Evolutionary conservation across 92 coral and sea anemone genomes (phyloP).

Genomic region (Siderastrea radians): DNA sequence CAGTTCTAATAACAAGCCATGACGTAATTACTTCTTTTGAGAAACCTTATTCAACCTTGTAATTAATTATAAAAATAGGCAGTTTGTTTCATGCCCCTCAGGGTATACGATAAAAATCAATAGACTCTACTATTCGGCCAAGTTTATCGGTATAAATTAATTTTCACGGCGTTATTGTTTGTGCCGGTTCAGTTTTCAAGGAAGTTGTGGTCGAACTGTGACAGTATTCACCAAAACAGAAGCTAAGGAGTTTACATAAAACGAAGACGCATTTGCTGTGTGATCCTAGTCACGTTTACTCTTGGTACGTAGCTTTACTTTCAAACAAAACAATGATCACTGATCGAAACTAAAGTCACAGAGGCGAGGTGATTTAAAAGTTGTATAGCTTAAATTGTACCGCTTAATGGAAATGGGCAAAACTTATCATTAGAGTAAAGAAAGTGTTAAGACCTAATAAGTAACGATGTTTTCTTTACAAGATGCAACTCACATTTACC

Average conservation of each 20-base stretch:
- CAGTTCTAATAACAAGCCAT: neutral
- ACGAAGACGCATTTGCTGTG: neutral
- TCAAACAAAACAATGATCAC: too few relatives aligned
- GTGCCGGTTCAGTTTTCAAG: neutral
- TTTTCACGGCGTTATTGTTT: neutral
- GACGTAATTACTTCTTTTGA: neutral
- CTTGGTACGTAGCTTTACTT: neutral
- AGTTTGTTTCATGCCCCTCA: constrained; percentile 4
- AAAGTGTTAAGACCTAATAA: too few relatives aligned
- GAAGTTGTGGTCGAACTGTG: neutral
- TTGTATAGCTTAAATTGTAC: neutral
- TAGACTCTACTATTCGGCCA: neutral
- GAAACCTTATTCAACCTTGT: constrained; percentile 1
- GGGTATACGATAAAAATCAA: neutral
- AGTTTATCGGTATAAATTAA: constrained; percentile 1
- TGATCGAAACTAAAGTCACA: neutral
- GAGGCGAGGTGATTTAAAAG: too few relatives aligned
- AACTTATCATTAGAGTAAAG: too few relatives aligned
- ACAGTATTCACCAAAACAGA: too few relatives aligned
- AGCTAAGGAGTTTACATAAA: neutral
- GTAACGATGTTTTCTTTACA: too few relatives aligned
- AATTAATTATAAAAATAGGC: neutral
- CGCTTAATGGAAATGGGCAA: too few relatives aligned
- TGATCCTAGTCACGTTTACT: neutral
- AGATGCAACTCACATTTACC: too few relatives aligned